Base-by-base conservation (phyloP, 2,113 vertebrate genomes). In the Dendropsophus ebraccatus region DNA sequence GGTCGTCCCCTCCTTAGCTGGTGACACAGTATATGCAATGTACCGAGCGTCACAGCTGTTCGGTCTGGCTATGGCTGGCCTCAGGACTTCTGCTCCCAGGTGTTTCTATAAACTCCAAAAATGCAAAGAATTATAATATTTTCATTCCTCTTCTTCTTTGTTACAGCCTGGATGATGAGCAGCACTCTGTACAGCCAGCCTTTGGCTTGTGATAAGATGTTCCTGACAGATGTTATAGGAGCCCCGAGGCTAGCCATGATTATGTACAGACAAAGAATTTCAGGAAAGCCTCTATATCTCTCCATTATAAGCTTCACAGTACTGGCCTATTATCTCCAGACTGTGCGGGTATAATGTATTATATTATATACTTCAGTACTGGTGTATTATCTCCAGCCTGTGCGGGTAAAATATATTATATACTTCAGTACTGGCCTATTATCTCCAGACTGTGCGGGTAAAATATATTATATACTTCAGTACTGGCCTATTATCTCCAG, bases 41-140 rank as follows among this genome's bases (percentile, higher is more conserved):
- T 83, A 7, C 16, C 28, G 23, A 37, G 54, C 37, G 35, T n/a
- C 75, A 85, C 84, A 85, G 47, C 84, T 85, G 75, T 79, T 85
- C 70, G 60, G 49, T 69, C 75, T 72, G 79, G 10, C 79, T 50
- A 79, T 56, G 32, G 52, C 75, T 79, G 62, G 60, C 75, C 84
- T n/a, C 62, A n/a, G 75, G 75, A 65, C 19, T 21, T 84, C 17
- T 28, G 54, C 72, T 70, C 35, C 84, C 84, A 85, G 84, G 84
- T 79, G 84, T 70, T 85, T 85, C 75, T 79, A 25, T 54, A 70
- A 52, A 79, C 14, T 35, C 28, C 54, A 85, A 85, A 85, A 85
- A 85, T 85, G 62, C 50, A 28, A 85, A 85, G 84, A 85, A 85
- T 85, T 85, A 70, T 37, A 70, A 85, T 79, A 85, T 85, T 85